Evolutionary conservation across 30 jellyfish, hydroid and myxozoan genomes (phyloP).

Genomic region (Mastigias papua): DNA sequence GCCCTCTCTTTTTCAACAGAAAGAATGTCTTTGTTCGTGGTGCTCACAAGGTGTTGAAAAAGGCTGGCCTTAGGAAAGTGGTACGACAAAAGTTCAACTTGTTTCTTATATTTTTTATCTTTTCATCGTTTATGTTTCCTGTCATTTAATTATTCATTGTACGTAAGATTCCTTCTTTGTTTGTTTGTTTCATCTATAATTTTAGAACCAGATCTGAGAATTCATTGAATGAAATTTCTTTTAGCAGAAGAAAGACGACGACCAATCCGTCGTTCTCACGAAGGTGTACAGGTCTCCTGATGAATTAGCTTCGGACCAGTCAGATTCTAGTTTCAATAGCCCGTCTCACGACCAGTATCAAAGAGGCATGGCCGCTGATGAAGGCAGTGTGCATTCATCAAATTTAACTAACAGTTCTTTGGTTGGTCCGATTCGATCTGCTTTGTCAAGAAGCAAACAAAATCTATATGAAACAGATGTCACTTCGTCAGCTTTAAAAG

Average conservation of each 20-base stretch:
- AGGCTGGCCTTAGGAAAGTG: constrained; percentile 94
- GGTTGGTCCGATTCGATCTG: constrained; percentile 88
- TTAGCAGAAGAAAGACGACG: constrained; percentile 67
- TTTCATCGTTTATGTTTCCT: too few relatives aligned
- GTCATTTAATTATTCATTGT: too few relatives aligned
- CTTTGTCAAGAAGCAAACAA: constrained; percentile 88
- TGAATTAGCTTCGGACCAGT: constrained; percentile 69
- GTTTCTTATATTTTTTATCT: too few relatives aligned
- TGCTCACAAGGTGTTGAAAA: constrained; percentile 91
- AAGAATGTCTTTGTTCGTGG: constrained; percentile 93
- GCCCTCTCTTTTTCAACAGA: constrained; percentile 47
- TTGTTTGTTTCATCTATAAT: background rate
- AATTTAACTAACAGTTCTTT: constrained; percentile 43
- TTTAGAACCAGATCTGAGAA: background rate
- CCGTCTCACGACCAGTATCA: constrained; percentile 45
- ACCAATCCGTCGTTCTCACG: constrained; percentile 33
- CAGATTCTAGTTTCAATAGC: constrained; percentile 76
- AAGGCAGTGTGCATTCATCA: constrained; percentile 62
- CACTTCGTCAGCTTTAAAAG: constrained; percentile 24
- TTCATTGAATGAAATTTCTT: background rate
- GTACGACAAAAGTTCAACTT: constrained; percentile 12
- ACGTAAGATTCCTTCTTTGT: too few relatives aligned
- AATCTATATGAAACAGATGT: constrained; percentile 65
- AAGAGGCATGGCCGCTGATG: constrained; percentile 31
- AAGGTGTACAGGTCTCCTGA: constrained; percentile 75